Conservation (phyloP, 2,888 invertebrate species). For the Automeris io region DNA sequence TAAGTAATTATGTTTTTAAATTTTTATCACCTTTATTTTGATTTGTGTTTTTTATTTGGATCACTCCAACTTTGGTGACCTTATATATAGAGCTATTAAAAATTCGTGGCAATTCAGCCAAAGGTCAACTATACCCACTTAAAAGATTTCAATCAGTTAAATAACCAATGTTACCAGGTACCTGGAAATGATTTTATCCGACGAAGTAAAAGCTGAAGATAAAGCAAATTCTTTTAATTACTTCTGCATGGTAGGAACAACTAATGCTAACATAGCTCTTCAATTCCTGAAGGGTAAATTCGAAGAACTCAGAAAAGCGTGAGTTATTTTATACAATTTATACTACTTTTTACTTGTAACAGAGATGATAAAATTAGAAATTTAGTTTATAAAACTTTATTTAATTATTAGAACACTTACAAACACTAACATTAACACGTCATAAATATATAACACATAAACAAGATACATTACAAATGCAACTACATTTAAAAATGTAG, state of each 20-base stretch:
- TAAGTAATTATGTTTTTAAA: no score
- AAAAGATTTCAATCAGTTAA: neutral
- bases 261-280: slow-evolving; percentile 45
- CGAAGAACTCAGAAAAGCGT: slow-evolving; percentile 44
- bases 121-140: no score
- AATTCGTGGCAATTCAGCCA: no score
- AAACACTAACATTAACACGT: no score
- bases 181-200: slow-evolving; percentile 43
- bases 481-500: no score
- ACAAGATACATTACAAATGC: no score
- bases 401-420: no score
- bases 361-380: no score
- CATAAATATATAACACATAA: no score
- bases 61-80: neutral
- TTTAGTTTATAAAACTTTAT: no score
- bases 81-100: no score
- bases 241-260: slow-evolving; percentile 50
- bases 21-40: no score
- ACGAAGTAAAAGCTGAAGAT: slow-evolving; percentile 58
- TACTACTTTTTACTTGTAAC: neutral
- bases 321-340: slow-evolving; percentile 17
- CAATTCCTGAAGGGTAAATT: slow-evolving; percentile 43
- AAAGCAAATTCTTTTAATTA: slow-evolving; percentile 56
- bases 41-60: neutral
- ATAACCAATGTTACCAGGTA: slow-evolving; percentile 43